Evolutionary conservation across 2,797 vertebrate genomes (phyloP).

Genomic region (Rhyacichthys aspro): DNA sequence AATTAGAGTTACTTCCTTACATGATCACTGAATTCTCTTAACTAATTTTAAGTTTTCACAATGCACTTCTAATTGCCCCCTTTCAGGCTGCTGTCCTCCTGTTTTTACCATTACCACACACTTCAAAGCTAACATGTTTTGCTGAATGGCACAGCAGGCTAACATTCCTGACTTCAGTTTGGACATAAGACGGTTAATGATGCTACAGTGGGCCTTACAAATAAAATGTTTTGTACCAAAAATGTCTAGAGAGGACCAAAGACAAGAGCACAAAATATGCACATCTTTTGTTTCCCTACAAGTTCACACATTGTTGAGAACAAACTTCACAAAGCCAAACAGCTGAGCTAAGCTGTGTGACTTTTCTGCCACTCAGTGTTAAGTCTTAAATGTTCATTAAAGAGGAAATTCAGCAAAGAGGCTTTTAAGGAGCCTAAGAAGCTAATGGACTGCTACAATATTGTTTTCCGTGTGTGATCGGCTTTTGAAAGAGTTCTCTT

Average conservation of each 20-base stretch:
- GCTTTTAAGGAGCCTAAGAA: constrained; percentile 68
- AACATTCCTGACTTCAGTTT: constrained; percentile 61
- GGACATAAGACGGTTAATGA: constrained; percentile 12
- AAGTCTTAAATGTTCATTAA: constrained; percentile 75
- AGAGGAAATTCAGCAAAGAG: constrained; percentile 71
- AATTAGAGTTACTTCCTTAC: constrained; percentile 14
- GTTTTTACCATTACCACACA: constrained; percentile 71
- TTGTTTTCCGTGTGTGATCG: constrained; percentile 67
- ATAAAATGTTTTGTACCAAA: not conserved
- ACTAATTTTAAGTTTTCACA: constrained; percentile 19
- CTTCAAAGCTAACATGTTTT: constrained; percentile 68
- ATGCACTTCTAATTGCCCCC: constrained; percentile 28
- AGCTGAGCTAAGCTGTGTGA: constrained; percentile 57
- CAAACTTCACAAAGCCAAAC: constrained; percentile 33
- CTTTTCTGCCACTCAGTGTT: constrained; percentile 44
- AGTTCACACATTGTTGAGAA: constrained; percentile 35
- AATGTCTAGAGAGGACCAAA: not conserved
- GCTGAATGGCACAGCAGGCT: constrained; percentile 65
- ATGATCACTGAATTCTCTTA: constrained; percentile 23
- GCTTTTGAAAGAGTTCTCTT: constrained; percentile 46
- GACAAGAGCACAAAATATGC: not conserved
- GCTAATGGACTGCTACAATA: constrained; percentile 57
- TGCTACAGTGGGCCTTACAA: not conserved
- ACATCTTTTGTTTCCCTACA: not conserved
- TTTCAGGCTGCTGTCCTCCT: constrained; percentile 34